phyloP scores from a whole-genome alignment of 2,113 vertebrate genomes.

The Pelusios castaneus region DNA sequence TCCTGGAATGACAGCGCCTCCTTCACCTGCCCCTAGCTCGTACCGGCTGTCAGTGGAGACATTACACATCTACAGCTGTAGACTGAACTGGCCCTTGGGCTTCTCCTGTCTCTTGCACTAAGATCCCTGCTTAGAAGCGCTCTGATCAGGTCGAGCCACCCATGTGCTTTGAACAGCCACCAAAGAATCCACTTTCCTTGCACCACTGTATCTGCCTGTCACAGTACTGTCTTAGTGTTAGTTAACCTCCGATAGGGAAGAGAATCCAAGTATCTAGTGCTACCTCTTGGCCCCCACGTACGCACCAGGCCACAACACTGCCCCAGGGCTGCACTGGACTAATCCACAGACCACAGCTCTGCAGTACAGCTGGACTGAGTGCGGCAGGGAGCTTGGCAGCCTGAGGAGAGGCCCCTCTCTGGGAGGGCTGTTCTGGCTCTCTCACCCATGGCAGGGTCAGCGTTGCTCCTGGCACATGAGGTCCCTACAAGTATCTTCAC shows the following conservation, averaged over 20 bases:
- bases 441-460: background rate
- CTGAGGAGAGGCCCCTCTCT: background rate
- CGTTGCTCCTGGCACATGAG: background rate
- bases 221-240: background rate
- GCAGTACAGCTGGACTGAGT: background rate
- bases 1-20: background rate
- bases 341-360: background rate
- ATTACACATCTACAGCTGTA: background rate
- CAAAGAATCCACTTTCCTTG: background rate
- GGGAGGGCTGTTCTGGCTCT: background rate
- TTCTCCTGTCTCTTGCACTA: fast-evolving
- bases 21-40: background rate
- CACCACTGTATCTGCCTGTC: background rate
- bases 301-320: background rate
- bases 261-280: too few species aligned
- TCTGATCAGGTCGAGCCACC: background rate
- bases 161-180: background rate
- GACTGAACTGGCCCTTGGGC: background rate
- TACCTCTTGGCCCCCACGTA: too few species aligned
- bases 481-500: background rate
- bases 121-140: background rate
- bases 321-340: background rate
- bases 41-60: background rate
- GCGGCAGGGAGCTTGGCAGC: background rate
- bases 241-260: background rate